Evolutionary conservation across 1,140 invertebrate genomes (phyloP), one percentile per base, ranked within the genome.

Genomic region (Drosophila varians): DNA sequence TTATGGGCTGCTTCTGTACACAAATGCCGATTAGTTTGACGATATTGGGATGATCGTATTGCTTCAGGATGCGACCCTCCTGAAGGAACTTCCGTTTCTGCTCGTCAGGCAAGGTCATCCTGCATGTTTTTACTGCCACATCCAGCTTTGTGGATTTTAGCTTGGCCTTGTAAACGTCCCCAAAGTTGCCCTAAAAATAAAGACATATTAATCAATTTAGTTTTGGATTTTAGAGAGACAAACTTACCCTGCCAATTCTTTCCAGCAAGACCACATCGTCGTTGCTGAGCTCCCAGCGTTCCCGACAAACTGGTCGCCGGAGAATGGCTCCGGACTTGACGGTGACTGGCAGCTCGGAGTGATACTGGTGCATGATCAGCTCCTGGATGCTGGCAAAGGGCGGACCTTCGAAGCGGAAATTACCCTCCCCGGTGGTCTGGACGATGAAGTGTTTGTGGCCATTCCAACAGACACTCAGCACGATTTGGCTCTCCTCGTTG

Each of bases 371-470:
- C 34, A 94, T 93, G 43, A 99, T 97, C 69, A 99, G 92, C 90
- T 98, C 97, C 83, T 95, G 95, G 70, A 99, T 97, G 14, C 96
- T 98, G 11, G 96, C 95, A 92, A 97, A 99, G 8, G 96, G 94
- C 1, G 96, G 96, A 3, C 97, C 98, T 92, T 99, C 98, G 91
- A 99, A 99, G 79, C 97, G 93, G 92, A 95, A 99, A 82, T 97
- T 96, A 31, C 96, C 96, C 96, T 98, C 97, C 9, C 94, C 93
- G 8, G 97, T 98, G 16, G 96, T 97, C 93, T 99, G 98, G 51
- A 99, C 97, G 73, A 99, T 99, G 90, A 99, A 99, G 92, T 99
- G 98, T 91, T 98, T 98, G 83, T 98, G 97, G 5, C 96, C 96
- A 56, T 97, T 96, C 98, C 98, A 99, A 90, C 95, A 97, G 0